These are phyloP conservation scores for Chauna torquata DNA, from an alignment of 2,113 vertebrate genomes.

Conservation along the genomic window DNA sequence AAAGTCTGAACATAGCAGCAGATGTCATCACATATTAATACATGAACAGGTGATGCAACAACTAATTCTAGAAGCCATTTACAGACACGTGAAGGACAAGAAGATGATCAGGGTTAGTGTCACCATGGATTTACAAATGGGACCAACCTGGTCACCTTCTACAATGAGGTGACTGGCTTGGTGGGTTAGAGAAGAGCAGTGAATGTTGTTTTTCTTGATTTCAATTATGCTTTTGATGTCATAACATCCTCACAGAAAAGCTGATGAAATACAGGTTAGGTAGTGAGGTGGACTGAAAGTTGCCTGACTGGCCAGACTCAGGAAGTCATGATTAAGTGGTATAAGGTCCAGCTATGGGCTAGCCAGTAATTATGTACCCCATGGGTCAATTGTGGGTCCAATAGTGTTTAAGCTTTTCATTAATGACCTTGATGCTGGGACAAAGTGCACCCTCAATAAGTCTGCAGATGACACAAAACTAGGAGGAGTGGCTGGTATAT, in stretches of 20 bases:
- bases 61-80: not conserved
- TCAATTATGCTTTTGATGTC: not conserved
- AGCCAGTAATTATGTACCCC: not conserved
- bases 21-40: constrained; percentile 22
- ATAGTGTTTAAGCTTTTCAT: not conserved
- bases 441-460: not conserved
- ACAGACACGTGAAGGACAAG: not conserved
- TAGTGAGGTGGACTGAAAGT: not conserved
- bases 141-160: not conserved
- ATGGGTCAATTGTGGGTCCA: not conserved
- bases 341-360: not conserved
- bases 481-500: not conserved
- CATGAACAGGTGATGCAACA: not conserved
- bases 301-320: not conserved
- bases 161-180: not conserved
- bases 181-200: not conserved
- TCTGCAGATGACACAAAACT: not conserved
- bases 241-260: not conserved
- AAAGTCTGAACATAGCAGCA: constrained; percentile 5
- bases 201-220: not conserved
- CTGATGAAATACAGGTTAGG: not conserved
- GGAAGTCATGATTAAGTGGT: not conserved
- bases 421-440: not conserved
- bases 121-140: not conserved
- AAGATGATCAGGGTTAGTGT: not conserved